Conservation (phyloP, 2,797 vertebrate genomes). For the Gallinago solitaria region DNA sequence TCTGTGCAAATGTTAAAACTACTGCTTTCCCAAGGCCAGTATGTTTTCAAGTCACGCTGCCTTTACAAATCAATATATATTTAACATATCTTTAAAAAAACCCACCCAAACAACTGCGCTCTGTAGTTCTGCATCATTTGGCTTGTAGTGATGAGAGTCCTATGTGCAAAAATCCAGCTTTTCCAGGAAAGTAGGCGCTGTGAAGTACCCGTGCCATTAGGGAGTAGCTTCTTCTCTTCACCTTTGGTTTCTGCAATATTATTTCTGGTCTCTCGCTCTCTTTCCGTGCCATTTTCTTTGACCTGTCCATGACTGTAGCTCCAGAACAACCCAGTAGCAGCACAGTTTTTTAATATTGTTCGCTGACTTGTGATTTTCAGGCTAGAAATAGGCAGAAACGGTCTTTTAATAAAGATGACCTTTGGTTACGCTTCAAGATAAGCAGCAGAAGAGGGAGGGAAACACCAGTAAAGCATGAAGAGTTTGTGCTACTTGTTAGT, state of each 20-base stretch:
- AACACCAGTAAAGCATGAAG: background rate
- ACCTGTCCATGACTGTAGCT: background rate
- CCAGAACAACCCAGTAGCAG: background rate
- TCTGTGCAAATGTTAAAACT: background rate
- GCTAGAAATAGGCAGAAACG: slow-evolving; percentile 1
- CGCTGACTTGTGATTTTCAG: background rate
- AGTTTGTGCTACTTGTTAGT: background rate
- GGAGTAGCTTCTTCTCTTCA: background rate
- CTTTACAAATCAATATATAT: background rate
- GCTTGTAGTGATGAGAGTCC: background rate
- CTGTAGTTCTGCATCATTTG: background rate
- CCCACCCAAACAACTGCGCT: background rate
- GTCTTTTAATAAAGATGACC: slow-evolving; percentile 37
- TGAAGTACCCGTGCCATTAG: background rate
- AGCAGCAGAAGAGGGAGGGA: background rate
- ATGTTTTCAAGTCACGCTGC: background rate
- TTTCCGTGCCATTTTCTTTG: background rate
- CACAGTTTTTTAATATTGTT: background rate
- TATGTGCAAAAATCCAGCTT: background rate
- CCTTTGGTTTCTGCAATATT: background rate
- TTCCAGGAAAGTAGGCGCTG: background rate
- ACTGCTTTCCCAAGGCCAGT: background rate
- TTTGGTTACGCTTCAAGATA: background rate
- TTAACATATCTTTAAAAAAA: background rate
- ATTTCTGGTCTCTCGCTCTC: background rate